Conservation (phyloP, 2,888 invertebrate species). For the Tipula confusa region DNA sequence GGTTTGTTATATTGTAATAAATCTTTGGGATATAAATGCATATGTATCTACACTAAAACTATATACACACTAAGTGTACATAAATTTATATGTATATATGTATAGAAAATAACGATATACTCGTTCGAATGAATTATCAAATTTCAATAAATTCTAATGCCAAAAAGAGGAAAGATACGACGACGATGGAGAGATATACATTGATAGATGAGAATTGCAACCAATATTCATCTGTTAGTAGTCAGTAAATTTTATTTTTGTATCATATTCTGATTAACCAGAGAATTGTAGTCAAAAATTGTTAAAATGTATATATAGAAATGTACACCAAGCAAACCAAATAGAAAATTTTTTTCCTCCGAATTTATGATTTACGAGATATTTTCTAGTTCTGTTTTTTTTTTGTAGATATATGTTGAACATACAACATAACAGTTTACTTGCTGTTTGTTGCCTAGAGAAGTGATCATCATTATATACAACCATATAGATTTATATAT, state of each 20-base stretch:
- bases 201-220: constrained; percentile 25
- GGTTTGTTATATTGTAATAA: constrained; percentile 14
- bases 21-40: neutral
- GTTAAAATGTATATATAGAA: neutral
- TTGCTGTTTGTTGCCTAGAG: constrained; percentile 25
- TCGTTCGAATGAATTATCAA: constrained; percentile 25
- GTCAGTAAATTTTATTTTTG: neutral
- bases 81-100: neutral
- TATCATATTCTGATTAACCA: constrained; percentile 20
- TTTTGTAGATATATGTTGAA: neutral
- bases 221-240: constrained; percentile 25
- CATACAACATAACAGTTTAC: neutral
- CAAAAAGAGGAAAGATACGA: constrained; percentile 25
- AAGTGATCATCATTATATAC: neutral
- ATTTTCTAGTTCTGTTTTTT: neutral
- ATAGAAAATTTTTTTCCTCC: constrained; percentile 8
- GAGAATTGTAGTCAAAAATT: constrained; percentile 25
- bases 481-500: neutral
- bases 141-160: constrained; percentile 25
- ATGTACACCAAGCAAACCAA: neutral
- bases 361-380: neutral
- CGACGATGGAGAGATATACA: neutral
- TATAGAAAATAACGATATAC: neutral
- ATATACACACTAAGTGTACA: neutral
- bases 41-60: neutral